Conservation (phyloP, 1,140 invertebrate genomes). For the Drosophila willistoni region DNA sequence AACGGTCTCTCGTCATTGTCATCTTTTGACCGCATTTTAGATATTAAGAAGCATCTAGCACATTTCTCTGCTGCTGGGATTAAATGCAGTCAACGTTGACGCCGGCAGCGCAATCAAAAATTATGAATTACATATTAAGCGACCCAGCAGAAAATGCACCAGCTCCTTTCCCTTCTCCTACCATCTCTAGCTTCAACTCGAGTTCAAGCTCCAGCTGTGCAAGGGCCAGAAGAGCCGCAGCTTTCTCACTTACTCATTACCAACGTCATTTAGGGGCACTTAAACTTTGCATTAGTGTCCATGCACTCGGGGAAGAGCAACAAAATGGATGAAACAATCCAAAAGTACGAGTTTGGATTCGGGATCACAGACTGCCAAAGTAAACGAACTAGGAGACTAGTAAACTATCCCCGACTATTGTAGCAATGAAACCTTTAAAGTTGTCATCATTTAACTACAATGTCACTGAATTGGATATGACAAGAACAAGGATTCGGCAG, state of each 20-base stretch:
- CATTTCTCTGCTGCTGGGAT: slow-evolving; percentile 53
- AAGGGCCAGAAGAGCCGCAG: neutral
- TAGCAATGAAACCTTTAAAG: too few species aligned
- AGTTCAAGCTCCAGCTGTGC: neutral
- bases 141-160: neutral
- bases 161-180: neutral
- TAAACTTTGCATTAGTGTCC: slow-evolving; percentile 55
- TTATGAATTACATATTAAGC: slow-evolving; percentile 63
- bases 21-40: slow-evolving; percentile 28
- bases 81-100: slow-evolving; percentile 47
- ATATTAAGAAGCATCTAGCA: slow-evolving; percentile 35
- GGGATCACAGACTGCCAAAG: neutral
- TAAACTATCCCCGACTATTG: too few species aligned
- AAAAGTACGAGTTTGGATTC: neutral
- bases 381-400: neutral
- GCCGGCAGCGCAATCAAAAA: slow-evolving; percentile 50
- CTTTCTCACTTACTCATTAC: slow-evolving; percentile 34
- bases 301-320: neutral
- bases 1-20: neutral
- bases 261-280: slow-evolving; percentile 55
- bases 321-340: neutral
- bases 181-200: neutral
- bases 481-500: too few species aligned
- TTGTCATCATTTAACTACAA: too few species aligned
- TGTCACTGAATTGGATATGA: too few species aligned